Conservation (phyloP, 2,888 invertebrate species). For the Hydrotaea diabolus region DNA sequence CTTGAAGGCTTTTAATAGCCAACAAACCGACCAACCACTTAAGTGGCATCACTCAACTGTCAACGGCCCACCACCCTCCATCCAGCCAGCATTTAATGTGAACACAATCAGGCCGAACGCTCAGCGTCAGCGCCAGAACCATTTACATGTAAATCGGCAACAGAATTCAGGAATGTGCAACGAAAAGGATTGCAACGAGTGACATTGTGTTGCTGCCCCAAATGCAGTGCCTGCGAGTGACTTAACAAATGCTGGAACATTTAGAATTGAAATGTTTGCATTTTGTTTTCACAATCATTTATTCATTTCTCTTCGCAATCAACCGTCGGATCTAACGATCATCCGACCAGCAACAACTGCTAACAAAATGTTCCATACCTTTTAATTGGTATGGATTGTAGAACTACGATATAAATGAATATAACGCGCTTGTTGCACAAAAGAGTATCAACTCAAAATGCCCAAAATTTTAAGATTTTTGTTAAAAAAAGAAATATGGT, state of each 20-base stretch:
- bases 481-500: too few relatives aligned
- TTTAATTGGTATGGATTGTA: neutral
- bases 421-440: too few relatives aligned
- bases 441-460: too few relatives aligned
- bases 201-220: slow-evolving; percentile 5
- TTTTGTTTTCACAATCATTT: slow-evolving; percentile 23
- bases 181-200: neutral
- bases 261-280: neutral
- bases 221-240: neutral
- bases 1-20: slow-evolving; percentile 55
- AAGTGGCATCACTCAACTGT: slow-evolving; percentile 62
- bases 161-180: neutral
- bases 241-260: neutral
- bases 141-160: neutral
- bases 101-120: neutral
- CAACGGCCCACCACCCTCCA: too few relatives aligned
- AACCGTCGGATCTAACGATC: neutral
- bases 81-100: slow-evolving; percentile 57
- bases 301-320: slow-evolving; percentile 43
- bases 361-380: neutral
- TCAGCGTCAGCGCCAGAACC: neutral
- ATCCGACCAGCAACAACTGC: neutral
- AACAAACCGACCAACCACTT: slow-evolving; percentile 54
- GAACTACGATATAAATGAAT: too few relatives aligned
- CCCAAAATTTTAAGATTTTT: too few relatives aligned